Evolutionary conservation across 2,113 vertebrate genomes (phyloP).

Genomic region (Neolamprologus tretocephalus): DNA sequence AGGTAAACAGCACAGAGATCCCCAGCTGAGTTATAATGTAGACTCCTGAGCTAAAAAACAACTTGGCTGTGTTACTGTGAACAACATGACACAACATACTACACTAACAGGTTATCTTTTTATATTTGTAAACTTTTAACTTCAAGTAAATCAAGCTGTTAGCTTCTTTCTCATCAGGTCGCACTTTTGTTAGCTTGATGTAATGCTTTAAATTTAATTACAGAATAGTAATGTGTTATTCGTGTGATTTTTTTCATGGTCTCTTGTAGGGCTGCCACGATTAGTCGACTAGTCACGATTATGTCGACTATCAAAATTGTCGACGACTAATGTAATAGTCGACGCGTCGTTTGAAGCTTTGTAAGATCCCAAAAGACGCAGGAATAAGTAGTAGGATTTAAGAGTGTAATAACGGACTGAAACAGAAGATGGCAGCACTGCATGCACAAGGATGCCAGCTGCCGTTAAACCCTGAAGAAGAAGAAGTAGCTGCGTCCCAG

Average conservation of each 20-base stretch:
- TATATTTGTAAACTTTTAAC: neutral
- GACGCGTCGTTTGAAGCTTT: neutral
- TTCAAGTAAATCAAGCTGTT: neutral
- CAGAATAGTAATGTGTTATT: neutral
- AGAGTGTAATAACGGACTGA: too few relatives aligned
- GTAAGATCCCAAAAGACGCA: neutral
- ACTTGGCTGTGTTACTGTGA: slow-evolving; percentile 11
- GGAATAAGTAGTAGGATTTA: too few relatives aligned
- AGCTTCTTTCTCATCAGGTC: neutral
- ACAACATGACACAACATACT: slow-evolving; percentile 2
- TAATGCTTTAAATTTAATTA: neutral
- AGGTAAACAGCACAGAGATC: neutral
- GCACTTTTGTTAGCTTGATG: neutral
- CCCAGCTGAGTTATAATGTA: slow-evolving; percentile 22
- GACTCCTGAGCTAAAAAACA: slow-evolving; percentile 27
- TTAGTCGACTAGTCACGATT: neutral
- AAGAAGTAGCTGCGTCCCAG: too few relatives aligned
- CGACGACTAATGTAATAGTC: fast-evolving
- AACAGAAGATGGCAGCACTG: too few relatives aligned
- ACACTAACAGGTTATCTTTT: neutral
- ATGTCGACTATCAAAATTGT: neutral
- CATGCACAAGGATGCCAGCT: too few relatives aligned
- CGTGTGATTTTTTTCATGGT: neutral
- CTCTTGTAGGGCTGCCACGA: neutral
- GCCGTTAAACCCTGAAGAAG: too few relatives aligned